Conservation (phyloP, 2,888 invertebrate species). For the Parascotia fuliginaria region DNA sequence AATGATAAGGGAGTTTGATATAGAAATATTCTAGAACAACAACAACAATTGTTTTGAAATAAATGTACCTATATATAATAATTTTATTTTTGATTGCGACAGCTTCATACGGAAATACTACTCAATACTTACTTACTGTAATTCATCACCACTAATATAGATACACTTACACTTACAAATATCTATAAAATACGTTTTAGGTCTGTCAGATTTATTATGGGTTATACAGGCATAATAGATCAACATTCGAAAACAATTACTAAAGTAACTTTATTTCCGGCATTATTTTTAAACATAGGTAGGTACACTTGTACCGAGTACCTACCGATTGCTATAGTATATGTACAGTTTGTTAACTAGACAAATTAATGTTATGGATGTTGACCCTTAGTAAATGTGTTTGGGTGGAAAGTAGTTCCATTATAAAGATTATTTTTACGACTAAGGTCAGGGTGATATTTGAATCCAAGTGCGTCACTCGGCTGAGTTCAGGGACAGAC, state of each 20-base stretch:
- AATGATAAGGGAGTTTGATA: slow-evolving; percentile 42
- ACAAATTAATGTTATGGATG: slow-evolving; percentile 16
- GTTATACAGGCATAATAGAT: too few relatives aligned
- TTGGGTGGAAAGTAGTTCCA: slow-evolving; percentile 46
- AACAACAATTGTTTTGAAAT: slow-evolving; percentile 1
- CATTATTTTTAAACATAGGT: too few relatives aligned
- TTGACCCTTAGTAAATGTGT: slow-evolving; percentile 41
- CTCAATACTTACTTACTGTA: background rate
- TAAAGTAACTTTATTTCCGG: too few relatives aligned
- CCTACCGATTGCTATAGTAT: background rate
- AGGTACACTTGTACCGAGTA: background rate
- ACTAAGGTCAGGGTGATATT: slow-evolving; percentile 79
- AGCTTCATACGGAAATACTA: background rate
- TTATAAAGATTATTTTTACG: slow-evolving; percentile 71
- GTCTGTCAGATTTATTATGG: background rate
- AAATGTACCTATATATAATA: background rate
- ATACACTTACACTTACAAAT: background rate
- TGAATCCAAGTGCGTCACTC: slow-evolving; percentile 80
- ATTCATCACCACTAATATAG: background rate
- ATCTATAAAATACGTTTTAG: background rate
- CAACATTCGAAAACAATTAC: too few relatives aligned
- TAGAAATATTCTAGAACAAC: background rate
- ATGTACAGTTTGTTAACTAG: background rate
- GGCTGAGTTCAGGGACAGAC: slow-evolving; percentile 80
- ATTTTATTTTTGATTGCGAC: background rate